Conservation (phyloP, 2,113 vertebrate genomes). For the Alexandromys fortis region DNA sequence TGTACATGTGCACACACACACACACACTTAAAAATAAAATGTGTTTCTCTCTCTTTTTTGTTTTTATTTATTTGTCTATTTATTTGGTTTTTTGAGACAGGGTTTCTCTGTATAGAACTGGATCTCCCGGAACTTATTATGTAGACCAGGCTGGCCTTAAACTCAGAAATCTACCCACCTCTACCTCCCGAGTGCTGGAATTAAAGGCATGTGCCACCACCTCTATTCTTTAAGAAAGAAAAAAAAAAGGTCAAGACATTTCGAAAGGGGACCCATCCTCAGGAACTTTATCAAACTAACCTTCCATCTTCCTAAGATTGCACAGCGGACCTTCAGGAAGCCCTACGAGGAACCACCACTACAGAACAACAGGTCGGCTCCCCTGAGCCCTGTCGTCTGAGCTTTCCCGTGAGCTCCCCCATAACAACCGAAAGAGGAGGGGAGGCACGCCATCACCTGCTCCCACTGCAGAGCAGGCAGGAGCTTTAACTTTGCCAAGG, state of each 20-base stretch:
- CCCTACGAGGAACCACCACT: not conserved
- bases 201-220: not conserved
- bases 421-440: not conserved
- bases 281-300: not conserved
- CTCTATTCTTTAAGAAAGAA: not conserved
- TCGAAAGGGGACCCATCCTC: not conserved
- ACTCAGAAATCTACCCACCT: not conserved
- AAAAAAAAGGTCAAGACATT: not conserved
- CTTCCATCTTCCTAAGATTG: not conserved
- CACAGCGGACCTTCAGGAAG: rapidly evolving
- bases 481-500: not conserved
- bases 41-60: not conserved
- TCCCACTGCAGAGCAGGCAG: not conserved
- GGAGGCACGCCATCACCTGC: rapidly evolving
- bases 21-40: not conserved
- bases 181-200: not conserved
- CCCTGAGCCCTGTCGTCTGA: not conserved
- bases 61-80: not conserved
- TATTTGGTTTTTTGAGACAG: not conserved
- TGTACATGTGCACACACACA: not conserved
- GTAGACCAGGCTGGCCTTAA: not conserved
- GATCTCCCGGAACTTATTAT: not conserved
- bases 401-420: not conserved
- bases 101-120: not conserved
- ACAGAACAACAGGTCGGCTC: not conserved